These are phyloP conservation scores for Protonemura montana DNA, from an alignment of 2,888 invertebrate genomes.

Conservation along the genomic window DNA sequence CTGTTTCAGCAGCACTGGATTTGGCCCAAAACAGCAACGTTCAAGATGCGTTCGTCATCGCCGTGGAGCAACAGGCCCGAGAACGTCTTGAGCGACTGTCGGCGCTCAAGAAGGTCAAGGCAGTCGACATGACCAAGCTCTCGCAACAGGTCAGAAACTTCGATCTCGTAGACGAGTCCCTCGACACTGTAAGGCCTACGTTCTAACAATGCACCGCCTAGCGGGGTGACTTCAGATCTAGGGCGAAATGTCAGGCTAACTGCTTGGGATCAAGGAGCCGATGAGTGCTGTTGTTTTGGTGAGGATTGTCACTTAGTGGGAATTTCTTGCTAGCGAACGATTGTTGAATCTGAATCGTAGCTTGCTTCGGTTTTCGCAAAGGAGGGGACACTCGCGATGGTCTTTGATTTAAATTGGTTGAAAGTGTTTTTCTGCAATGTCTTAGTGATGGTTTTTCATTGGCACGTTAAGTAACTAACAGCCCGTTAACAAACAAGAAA, in stretches of 20 bases:
- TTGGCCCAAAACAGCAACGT: conserved; percentile 82
- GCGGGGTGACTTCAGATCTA: not conserved
- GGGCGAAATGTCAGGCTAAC: not conserved
- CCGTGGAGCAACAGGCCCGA: conserved; percentile 88
- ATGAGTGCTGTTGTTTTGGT: not conserved
- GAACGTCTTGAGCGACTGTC: conserved; percentile 92
- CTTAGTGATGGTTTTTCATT: too few species aligned
- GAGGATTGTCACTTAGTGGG: too few species aligned
- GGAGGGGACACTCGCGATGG: too few species aligned
- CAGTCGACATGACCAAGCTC: conserved; percentile 91
- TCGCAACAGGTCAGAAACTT: conserved; percentile 75
- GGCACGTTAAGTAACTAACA: too few species aligned
- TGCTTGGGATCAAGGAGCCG: not conserved
- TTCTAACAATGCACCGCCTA: not conserved
- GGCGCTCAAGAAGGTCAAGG: conserved; percentile 90
- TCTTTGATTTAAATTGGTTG: too few species aligned
- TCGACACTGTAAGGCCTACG: not conserved
- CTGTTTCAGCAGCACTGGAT: conserved; percentile 72
- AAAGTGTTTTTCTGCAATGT: too few species aligned
- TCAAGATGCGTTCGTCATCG: conserved; percentile 98
- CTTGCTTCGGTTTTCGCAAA: too few species aligned
- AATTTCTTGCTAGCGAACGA: too few species aligned
- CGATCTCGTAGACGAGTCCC: not conserved
- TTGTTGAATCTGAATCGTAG: too few species aligned
- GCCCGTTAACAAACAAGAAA: too few species aligned